Evolutionary conservation across 1,140 invertebrate genomes (phyloP), one percentile per base, ranked within the genome.

Genomic region (Leptopilina clavipes): DNA sequence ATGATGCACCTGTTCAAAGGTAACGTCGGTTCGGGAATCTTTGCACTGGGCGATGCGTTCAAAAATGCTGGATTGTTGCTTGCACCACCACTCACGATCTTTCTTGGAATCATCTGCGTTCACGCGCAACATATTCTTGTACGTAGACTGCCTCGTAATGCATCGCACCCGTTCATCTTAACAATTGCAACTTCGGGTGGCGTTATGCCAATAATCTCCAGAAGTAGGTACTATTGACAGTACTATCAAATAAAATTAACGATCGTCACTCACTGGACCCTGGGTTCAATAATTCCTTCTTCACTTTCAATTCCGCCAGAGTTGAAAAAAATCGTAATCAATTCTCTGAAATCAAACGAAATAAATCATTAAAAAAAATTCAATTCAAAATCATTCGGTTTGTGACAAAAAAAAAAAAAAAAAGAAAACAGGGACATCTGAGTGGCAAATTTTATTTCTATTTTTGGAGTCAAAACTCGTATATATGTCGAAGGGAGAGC

Each of bases 21-120:
- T 48, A 95, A 95, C 89, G 93, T 95, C 70, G 94, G 95, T 56
- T 94, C 94, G 0, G 95, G 94, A 3, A 92, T 95, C 43, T 94
- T 95, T 82, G 94, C 94, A 2, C 94, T 95, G 92, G 94, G 94
- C 8, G 94, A 95, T 86, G 95, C 93, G 9, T 95, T 94, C 84
- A 94, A 93, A 84, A 94, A 95, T 85, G 94, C 93, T 3, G 95
- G 95, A 17, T 88, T 95, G 3, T 73, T 94, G 2, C 90, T 95
- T 40, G 94, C 92, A 0, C 92, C 94, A 0, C 88, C 94, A 11
- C 89, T 94, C 12, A 94, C 94, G 0, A 87, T 94, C 0, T 76
- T 94, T 3, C 92, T 95, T 0, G 94, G 94, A 0, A 70, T 95
- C 17, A 93, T 95, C 52, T 94, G 94, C 85, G 93, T 95, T 11